Evolutionary conservation across 1,140 invertebrate genomes (phyloP).

Genomic region (Stenopsyche tienmushanensis): DNA sequence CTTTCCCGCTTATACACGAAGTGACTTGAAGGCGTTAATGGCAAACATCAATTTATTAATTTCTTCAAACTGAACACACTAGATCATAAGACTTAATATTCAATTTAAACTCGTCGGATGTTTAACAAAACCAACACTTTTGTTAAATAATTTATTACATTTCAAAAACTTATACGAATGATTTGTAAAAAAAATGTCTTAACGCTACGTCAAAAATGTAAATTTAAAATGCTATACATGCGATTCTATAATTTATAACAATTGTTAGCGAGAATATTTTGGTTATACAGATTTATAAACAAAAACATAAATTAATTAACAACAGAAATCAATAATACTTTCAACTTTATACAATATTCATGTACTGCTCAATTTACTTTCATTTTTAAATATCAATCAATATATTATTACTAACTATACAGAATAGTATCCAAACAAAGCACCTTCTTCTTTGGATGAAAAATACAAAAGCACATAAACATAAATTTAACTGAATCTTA

Average conservation of each 20-base stretch:
- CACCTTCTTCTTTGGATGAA: slow-evolving; percentile 31
- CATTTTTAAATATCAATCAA: neutral
- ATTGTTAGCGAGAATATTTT: slow-evolving; percentile 31
- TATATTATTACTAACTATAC: neutral
- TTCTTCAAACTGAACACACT: neutral
- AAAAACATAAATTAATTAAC: slow-evolving; percentile 22
- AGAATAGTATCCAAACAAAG: slow-evolving; percentile 13
- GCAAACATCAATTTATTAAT: neutral
- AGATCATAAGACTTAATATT: neutral
- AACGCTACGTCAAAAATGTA: too few relatives aligned
- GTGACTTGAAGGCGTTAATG: neutral
- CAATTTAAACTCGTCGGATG: neutral
- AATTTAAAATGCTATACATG: slow-evolving; percentile 4
- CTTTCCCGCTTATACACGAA: neutral
- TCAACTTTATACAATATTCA: slow-evolving; percentile 2
- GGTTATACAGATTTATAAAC: slow-evolving; percentile 29
- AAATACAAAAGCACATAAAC: neutral
- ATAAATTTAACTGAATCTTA: neutral
- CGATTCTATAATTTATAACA: slow-evolving; percentile 21
- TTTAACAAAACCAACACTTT: neutral
- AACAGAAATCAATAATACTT: slow-evolving; percentile 13
- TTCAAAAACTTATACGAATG: too few relatives aligned
- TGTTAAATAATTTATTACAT: too few relatives aligned
- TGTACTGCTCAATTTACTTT: neutral
- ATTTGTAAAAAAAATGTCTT: too few relatives aligned